Evolutionary conservation across 2,888 invertebrate genomes (phyloP).

Genomic region (Archaeoteleia sp.): DNA sequence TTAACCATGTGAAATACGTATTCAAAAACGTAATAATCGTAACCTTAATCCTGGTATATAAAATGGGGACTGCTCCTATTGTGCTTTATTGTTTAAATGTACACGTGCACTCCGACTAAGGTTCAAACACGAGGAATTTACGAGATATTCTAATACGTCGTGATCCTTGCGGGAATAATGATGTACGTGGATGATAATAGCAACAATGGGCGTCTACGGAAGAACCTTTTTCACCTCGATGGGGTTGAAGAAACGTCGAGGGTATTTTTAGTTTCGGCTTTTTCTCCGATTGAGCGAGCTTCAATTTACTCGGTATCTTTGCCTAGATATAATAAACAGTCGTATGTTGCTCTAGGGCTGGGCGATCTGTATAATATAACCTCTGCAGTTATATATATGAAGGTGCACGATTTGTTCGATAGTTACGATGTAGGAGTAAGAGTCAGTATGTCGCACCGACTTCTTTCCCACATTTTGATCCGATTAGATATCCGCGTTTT

Average conservation of each 20-base stretch:
- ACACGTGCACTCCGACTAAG: conserved; percentile 27
- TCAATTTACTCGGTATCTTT: conserved; percentile 53
- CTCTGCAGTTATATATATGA: conserved; percentile 41
- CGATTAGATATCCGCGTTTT: conserved; percentile 60
- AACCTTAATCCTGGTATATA: neutral
- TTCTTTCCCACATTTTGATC: conserved; percentile 62
- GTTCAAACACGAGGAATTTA: conserved; percentile 25
- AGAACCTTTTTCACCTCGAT: conserved; percentile 39
- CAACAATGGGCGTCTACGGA: conserved; percentile 33
- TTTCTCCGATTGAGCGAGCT: conserved; percentile 42
- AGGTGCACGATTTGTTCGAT: conserved; percentile 6
- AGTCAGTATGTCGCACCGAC: conserved; percentile 46
- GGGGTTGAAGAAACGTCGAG: conserved; percentile 38
- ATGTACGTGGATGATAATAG: conserved; percentile 34
- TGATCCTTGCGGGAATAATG: conserved; percentile 25
- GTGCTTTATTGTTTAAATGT: conserved; percentile 8
- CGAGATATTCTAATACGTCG: conserved; percentile 33
- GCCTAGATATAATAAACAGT: conserved; percentile 55
- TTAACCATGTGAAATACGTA: too few relatives aligned
- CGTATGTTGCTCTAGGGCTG: conserved; percentile 29
- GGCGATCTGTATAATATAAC: conserved; percentile 34
- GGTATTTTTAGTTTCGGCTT: conserved; percentile 5
- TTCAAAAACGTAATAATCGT: too few relatives aligned
- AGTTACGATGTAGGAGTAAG: conserved; percentile 16
- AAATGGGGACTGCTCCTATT: conserved; percentile 29